A percentile compares a stretch with the other conserved stretches of the same genome.
Evolutionary conservation across 53 echinoderm and acorn worm species (phyloP).

Genomic region (Patiria pectinifera): DNA sequence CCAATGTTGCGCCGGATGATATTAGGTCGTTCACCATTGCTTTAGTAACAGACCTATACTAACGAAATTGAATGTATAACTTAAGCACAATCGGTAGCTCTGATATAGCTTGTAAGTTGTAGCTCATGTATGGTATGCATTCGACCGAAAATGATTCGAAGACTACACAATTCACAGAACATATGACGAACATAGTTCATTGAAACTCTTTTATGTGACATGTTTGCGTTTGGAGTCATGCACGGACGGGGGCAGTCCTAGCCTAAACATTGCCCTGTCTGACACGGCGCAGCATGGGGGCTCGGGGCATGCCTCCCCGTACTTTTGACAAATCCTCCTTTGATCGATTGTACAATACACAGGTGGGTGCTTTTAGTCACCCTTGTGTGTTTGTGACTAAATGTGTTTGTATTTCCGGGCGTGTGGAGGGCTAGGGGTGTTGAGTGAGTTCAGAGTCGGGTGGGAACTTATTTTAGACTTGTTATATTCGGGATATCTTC

Average conservation of each 20-base stretch:
- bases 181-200: no score
- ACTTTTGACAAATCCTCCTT: not conserved
- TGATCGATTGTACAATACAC: not conserved
- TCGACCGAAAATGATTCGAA: no score
- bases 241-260: not conserved
- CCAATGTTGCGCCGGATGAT: no score
- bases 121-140: no score
- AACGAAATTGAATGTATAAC: no score
- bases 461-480: not conserved
- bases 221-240: no score
- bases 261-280: not conserved
- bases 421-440: not conserved
- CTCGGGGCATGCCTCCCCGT: not conserved
- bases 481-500: not conserved
- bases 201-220: no score
- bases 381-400: not conserved
- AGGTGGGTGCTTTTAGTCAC: not conserved
- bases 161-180: no score
- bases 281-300: not conserved
- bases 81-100: no score
- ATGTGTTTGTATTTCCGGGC: constrained; percentile 26
- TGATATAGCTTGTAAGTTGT: no score
- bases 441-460: not conserved
- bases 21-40: no score
- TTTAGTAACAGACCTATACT: no score